Conservation (phyloP, 2,888 invertebrate genomes). For the Synergus laeviventris region DNA sequence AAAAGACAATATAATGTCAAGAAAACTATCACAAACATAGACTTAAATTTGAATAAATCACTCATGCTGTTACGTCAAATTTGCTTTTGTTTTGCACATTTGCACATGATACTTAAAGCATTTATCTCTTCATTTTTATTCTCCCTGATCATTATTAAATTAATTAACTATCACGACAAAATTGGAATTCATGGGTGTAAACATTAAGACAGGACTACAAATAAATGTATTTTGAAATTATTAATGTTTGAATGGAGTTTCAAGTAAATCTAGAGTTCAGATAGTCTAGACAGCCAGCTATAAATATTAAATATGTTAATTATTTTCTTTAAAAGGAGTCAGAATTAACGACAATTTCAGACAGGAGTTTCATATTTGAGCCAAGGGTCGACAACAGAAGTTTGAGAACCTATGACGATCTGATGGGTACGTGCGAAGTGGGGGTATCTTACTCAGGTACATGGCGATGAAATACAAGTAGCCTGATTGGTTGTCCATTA, state of each 20-base stretch:
- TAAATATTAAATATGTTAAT: not conserved
- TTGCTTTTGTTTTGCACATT: constrained; percentile 51
- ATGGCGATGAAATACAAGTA: too few relatives aligned
- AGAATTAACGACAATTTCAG: too few relatives aligned
- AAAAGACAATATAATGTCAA: not conserved
- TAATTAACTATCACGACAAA: not conserved
- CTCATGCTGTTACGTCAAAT: constrained; percentile 40
- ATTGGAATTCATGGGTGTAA: not conserved
- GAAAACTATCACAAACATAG: constrained; percentile 18
- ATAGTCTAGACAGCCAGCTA: not conserved
- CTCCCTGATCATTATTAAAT: not conserved
- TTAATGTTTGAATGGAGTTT: not conserved
- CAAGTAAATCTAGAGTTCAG: not conserved
- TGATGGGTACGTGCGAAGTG: too few relatives aligned
- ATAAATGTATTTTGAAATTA: not conserved
- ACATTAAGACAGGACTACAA: not conserved
- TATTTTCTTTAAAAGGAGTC: not conserved
- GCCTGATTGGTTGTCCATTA: not conserved
- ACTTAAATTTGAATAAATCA: constrained; percentile 16
- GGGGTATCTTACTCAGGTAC: not conserved
- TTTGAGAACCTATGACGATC: too few relatives aligned
- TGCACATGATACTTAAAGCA: constrained; percentile 45
- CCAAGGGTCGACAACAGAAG: too few relatives aligned
- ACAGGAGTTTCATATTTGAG: too few relatives aligned
- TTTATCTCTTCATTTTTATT: constrained; percentile 47